phyloP scores from a whole-genome alignment of 2,797 vertebrate genomes.

The Holocentrus rufus region DNA sequence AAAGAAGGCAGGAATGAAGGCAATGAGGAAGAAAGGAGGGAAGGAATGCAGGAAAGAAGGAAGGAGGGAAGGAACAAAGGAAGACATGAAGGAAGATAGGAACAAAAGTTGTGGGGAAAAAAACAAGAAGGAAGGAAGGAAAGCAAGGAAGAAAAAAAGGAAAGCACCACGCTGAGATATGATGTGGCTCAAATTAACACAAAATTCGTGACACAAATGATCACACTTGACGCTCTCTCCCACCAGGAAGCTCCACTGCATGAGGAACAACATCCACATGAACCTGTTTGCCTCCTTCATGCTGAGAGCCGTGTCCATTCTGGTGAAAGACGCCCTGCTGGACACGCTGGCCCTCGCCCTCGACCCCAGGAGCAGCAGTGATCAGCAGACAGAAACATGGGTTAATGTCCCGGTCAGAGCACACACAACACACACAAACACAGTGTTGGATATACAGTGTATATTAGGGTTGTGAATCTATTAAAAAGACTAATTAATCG shows the following conservation, averaged over 20 bases:
- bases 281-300: conserved; percentile 85
- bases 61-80: background rate
- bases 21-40: background rate
- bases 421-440: conserved; percentile 22
- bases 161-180: too few relatives aligned
- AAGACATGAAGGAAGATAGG: too few relatives aligned
- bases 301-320: conserved; percentile 83
- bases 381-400: conserved; percentile 59
- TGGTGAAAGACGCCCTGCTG: conserved; percentile 86
- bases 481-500: too few relatives aligned
- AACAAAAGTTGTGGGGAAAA: background rate
- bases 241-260: conserved; percentile 80
- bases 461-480: too few relatives aligned
- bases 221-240: conserved; percentile 17
- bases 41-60: background rate
- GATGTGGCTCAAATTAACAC: background rate
- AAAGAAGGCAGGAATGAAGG: background rate
- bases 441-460: background rate
- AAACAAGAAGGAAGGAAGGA: too few relatives aligned
- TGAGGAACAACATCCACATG: conserved; percentile 85
- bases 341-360: conserved; percentile 65
- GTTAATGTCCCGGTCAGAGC: conserved; percentile 70
- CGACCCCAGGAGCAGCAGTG: conserved; percentile 49
- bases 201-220: background rate
- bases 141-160: background rate